These are phyloP conservation scores for Peromyscus aztecus DNA, from an alignment of 2,797 vertebrate species.

Conservation along the genomic window DNA sequence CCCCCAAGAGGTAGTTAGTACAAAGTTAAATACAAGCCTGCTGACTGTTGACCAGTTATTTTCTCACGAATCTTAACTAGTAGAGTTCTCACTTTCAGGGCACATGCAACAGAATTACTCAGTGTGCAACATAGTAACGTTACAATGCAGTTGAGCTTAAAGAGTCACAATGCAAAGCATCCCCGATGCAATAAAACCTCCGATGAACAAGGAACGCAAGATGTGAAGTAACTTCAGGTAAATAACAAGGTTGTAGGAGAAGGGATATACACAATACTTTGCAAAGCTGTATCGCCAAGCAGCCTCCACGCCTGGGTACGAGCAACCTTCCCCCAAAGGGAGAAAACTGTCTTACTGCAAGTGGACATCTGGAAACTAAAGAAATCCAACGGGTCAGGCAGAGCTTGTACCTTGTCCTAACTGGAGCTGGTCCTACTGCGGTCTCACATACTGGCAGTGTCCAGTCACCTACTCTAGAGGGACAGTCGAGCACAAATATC, in stretches of 20 bases:
- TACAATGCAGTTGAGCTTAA: conserved; percentile 34
- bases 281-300: not conserved
- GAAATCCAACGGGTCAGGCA: not conserved
- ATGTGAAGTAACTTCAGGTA: conserved; percentile 20
- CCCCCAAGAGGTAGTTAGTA: not conserved
- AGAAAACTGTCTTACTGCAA: not conserved
- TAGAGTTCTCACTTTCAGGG: not conserved
- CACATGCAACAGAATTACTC: not conserved
- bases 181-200: not conserved
- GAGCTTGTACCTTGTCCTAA: not conserved
- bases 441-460: not conserved
- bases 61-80: conserved; percentile 64
- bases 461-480: not conserved
- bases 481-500: not conserved
- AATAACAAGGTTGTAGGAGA: conserved; percentile 37
- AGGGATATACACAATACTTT: conserved; percentile 7
- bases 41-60: conserved; percentile 71
- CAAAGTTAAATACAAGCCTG: conserved; percentile 58
- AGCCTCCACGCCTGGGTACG: not conserved
- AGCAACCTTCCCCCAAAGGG: not conserved
- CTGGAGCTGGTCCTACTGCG: not conserved
- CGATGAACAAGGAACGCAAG: conserved; percentile 8
- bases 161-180: conserved; percentile 31
- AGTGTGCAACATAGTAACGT: not conserved
- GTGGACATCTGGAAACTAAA: conserved; percentile 1